Evolutionary conservation across 30 jellyfish, hydroid and myxozoan species (phyloP), one percentile per base, ranked within the genome.

Genomic region (Calvadosia cruxmelitensis): DNA sequence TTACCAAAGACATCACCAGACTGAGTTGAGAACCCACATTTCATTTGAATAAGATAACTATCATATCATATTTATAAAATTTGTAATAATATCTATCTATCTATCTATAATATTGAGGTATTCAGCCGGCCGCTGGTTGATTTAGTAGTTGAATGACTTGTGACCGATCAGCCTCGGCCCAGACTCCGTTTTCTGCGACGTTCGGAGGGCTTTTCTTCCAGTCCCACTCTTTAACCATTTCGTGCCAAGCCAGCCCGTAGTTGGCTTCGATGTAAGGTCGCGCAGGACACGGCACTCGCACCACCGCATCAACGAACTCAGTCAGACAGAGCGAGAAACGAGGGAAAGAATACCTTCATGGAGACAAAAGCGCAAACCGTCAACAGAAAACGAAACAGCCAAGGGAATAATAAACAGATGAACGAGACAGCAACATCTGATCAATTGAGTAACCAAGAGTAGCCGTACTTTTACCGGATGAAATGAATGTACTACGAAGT

Each of bases 171-270:
- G 64, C 78, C 51, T 68, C 61, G 0, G 94, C 83, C 97, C 97
- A 88, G 49, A 35, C 83, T 0, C 97, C 97, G 63, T 88, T 88
- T 48, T 65, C 88, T 31, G 67, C 53, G 20, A 88, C 97, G 67
- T 88, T 88, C 29, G 97, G 68, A 7, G 97, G 97, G 52, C 97
- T 88, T 35, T 75, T 66, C 75, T 88, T 88, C 97, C 97, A 88
- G 50, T 88, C 97, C 97, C 97, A 88, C 1, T 72, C 79, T 53
- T 88, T 81, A 1, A 88, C 64, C 52, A 57, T 64, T 16, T 26
- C 29, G 50, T 68, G 57, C 97, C 97, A 88, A 61, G 33, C 33
- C 3, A 27, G 51, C 12, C 97, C 97, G 49, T 88, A 88, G 72
- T 88, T 88, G 31, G 97, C 95, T 49, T 50, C 48, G 15, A 88